Evolutionary conservation across 2,797 vertebrate genomes (phyloP).

Genomic region (Stomatorhinus walkeri): DNA sequence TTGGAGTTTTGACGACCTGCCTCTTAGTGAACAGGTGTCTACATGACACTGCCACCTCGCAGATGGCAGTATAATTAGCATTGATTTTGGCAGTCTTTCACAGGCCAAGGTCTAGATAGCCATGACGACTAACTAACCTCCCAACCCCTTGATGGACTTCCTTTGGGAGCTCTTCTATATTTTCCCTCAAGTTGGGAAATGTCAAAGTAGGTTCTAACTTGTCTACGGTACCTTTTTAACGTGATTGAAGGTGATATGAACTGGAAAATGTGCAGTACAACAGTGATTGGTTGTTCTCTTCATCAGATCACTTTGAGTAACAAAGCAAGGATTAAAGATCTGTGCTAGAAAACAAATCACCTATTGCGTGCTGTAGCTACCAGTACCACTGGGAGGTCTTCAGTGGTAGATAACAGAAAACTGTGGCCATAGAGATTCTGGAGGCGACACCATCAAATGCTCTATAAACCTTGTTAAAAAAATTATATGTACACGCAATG

Average conservation of each 20-base stretch:
- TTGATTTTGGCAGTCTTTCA: constrained; percentile 65
- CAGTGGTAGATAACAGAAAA: not conserved
- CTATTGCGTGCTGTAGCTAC: not conserved
- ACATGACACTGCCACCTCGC: constrained; percentile 53
- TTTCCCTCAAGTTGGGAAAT: constrained; percentile 7
- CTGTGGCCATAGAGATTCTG: not conserved
- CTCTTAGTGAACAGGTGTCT: constrained; percentile 66
- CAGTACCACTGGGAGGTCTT: not conserved
- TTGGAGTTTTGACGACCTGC: constrained; percentile 55
- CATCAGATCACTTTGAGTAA: not conserved
- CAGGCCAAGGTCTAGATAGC: constrained; percentile 62
- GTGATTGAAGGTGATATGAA: not conserved
- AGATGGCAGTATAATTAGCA: constrained; percentile 72
- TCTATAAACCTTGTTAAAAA: not conserved
- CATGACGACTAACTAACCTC: constrained; percentile 68
- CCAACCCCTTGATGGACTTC: constrained; percentile 65
- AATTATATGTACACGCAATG: not conserved
- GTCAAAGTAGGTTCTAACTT: not conserved
- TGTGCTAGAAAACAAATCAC: not conserved
- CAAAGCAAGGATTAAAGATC: not conserved
- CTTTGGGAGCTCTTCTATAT: constrained; percentile 62
- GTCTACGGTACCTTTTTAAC: not conserved
- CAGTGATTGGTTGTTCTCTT: not conserved
- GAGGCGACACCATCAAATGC: not conserved
- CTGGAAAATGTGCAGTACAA: not conserved